A percentile compares a stretch with the other conserved stretches of the same genome.
These are phyloP conservation scores for Prunella himalayana DNA, from an alignment of 2,113 vertebrate genomes.

Conservation along the genomic window DNA sequence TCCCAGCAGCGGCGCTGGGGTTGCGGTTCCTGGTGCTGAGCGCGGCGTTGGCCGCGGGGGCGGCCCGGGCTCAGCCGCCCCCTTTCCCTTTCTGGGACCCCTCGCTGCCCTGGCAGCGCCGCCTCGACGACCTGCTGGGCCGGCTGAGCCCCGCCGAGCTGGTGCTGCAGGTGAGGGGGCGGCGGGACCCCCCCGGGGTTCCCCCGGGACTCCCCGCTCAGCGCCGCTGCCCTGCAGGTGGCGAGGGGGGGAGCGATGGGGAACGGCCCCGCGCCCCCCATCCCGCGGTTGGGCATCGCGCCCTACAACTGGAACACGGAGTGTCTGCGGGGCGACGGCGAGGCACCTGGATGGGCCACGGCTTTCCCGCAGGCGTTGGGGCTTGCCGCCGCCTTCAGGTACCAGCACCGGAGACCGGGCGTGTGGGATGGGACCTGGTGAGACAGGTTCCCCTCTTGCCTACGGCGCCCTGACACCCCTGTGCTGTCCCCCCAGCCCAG, in stretches of 20 bases:
- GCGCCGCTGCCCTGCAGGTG: slow-evolving; percentile 18
- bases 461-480: rapidly evolving
- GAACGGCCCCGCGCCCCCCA: slow-evolving; percentile 64
- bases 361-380: slow-evolving; percentile 22
- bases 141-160: slow-evolving; percentile 52
- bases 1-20: background rate
- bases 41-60: background rate
- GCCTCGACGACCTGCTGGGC: slow-evolving; percentile 43
- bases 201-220: background rate
- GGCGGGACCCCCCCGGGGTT: background rate
- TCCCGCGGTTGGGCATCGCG: slow-evolving; percentile 49
- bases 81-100: slow-evolving; percentile 55
- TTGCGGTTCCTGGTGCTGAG: background rate
- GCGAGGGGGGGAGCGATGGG: slow-evolving; percentile 40
- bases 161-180: slow-evolving; percentile 58
- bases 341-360: slow-evolving; percentile 55
- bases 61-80: background rate
- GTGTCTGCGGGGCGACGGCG: slow-evolving; percentile 53
- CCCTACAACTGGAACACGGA: slow-evolving; percentile 70
- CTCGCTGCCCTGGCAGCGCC: slow-evolving; percentile 38
- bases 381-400: slow-evolving; percentile 40
- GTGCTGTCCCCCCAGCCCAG: background rate
- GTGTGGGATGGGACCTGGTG: background rate
- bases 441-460: background rate
- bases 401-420: background rate